phyloP scores from a whole-genome alignment of 2,888 invertebrate genomes.

The Ceraclea dissimilis region DNA sequence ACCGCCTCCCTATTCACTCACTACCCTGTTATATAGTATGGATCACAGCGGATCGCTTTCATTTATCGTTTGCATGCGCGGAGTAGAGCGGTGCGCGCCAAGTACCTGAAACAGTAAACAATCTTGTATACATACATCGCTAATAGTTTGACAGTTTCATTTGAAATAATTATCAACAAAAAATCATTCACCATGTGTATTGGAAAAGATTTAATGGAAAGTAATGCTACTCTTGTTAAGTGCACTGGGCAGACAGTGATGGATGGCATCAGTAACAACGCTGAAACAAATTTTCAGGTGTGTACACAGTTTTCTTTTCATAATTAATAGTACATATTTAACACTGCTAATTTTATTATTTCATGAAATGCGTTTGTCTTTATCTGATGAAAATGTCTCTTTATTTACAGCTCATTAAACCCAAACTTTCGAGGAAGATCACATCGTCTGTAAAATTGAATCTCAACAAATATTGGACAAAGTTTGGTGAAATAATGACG shows the following conservation, averaged over 20 bases:
- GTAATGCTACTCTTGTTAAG: not conserved
- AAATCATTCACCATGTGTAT: slow-evolving; percentile 6
- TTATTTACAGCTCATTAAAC: slow-evolving; percentile 48
- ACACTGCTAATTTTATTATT: not conserved
- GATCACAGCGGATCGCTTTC: slow-evolving; percentile 14
- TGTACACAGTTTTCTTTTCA: too few relatives aligned
- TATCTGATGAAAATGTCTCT: not conserved
- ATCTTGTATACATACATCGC: not conserved
- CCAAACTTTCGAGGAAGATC: slow-evolving; percentile 50
- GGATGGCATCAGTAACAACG: not conserved
- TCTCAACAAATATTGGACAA: slow-evolving; percentile 58
- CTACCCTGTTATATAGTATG: slow-evolving; percentile 16
- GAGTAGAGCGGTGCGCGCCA: not conserved
- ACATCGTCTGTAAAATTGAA: slow-evolving; percentile 52
- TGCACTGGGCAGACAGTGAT: not conserved
- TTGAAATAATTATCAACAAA: not conserved
- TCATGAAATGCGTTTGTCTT: not conserved
- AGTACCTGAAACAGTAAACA: too few relatives aligned
- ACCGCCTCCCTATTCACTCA: slow-evolving; percentile 3
- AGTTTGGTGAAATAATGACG: slow-evolving; percentile 51
- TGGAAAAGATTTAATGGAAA: slow-evolving; percentile 7
- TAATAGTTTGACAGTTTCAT: not conserved
- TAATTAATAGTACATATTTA: not conserved
- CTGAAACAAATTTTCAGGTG: not conserved
- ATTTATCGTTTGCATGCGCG: slow-evolving; percentile 9